Evolutionary conservation across 2,888 invertebrate species (phyloP).

Genomic region (Blomia tropicalis): DNA sequence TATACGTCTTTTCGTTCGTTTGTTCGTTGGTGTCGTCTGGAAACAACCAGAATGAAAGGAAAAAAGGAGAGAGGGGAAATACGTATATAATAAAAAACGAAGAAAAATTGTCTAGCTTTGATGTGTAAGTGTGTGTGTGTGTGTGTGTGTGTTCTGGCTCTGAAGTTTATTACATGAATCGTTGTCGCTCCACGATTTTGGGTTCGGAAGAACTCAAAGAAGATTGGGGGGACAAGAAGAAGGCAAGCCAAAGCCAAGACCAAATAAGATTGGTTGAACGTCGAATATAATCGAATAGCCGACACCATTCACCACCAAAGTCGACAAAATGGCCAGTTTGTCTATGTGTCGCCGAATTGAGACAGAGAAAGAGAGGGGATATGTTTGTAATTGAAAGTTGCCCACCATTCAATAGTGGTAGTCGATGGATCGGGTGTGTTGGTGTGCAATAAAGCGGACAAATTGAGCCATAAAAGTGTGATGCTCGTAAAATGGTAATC

Average conservation of each 20-base stretch:
- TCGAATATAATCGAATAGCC: slow-evolving; percentile 10
- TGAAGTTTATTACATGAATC: neutral
- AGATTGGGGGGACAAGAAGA: too few relatives aligned
- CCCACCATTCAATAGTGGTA: neutral
- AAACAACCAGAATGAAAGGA: neutral
- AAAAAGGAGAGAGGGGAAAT: neutral
- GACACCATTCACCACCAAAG: too few relatives aligned
- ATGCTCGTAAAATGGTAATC: slow-evolving; percentile 12
- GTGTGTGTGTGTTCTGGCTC: too few relatives aligned
- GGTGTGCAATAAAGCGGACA: slow-evolving; percentile 2
- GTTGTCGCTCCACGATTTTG: too few relatives aligned
- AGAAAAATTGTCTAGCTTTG: too few relatives aligned
- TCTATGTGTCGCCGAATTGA: too few relatives aligned
- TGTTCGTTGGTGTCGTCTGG: neutral
- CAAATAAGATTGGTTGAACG: too few relatives aligned
- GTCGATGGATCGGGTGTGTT: neutral
- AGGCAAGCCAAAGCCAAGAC: too few relatives aligned
- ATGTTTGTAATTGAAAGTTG: slow-evolving; percentile 12
- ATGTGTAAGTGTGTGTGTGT: too few relatives aligned
- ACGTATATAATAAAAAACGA: neutral
- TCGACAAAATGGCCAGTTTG: neutral
- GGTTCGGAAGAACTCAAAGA: too few relatives aligned
- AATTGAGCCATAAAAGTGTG: slow-evolving; percentile 14
- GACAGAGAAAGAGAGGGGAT: too few relatives aligned
- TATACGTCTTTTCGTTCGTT: too few relatives aligned